A percentile compares a stretch with the other conserved stretches of the same genome.
Conservation (phyloP, 2,113 vertebrate genomes). For the Tauraco erythrolophus region DNA sequence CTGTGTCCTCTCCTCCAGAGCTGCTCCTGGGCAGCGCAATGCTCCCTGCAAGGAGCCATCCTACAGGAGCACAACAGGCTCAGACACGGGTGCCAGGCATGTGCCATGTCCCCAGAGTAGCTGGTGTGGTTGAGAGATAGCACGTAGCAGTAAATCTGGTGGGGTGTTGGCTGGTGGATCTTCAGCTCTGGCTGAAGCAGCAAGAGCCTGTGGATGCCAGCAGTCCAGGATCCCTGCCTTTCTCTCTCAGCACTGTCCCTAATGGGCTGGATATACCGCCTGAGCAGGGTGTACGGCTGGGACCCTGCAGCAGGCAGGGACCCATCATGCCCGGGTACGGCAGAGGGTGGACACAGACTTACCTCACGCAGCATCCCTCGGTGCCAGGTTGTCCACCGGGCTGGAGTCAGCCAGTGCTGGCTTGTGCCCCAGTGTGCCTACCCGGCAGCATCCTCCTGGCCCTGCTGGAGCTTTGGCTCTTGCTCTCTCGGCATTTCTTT, state of each 20-base stretch:
- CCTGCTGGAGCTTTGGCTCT: too few species aligned
- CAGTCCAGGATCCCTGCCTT: background rate
- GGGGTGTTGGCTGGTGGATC: background rate
- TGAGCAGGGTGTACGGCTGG: background rate
- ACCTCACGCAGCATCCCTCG: background rate
- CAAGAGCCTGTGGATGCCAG: background rate
- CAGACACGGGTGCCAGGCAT: rapidly evolving
- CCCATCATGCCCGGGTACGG: rapidly evolving
- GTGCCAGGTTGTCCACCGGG: background rate
- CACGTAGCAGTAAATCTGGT: background rate
- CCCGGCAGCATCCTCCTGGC: background rate
- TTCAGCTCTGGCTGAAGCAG: background rate
- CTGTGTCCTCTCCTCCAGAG: background rate
- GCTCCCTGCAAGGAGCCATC: background rate
- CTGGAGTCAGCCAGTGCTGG: background rate
- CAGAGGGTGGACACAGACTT: background rate
- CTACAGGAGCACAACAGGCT: background rate
- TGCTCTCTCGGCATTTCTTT: background rate
- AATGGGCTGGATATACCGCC: rapidly evolving
- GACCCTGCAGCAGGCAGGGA: background rate
- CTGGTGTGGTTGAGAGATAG: background rate
- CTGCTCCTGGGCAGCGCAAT: background rate
- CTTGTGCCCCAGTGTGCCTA: background rate
- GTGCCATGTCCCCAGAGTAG: background rate
- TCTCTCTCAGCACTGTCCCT: background rate